phyloP scores from a whole-genome alignment of 1,140 invertebrate species.

The Coboldia fuscipes region DNA sequence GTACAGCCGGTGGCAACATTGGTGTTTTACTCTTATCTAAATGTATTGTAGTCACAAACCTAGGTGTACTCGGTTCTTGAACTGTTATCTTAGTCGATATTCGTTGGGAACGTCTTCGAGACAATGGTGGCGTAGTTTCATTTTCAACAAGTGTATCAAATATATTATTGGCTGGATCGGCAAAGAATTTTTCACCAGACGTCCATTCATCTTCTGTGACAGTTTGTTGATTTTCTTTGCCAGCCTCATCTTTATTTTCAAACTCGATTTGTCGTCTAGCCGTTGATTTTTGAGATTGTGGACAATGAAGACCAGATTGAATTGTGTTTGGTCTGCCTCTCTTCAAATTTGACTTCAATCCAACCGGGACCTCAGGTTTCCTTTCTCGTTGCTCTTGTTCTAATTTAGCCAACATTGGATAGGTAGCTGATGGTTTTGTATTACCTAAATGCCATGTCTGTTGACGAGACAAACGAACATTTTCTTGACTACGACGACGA shows the following conservation, averaged over 20 bases:
- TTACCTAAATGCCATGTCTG: conserved; percentile 13
- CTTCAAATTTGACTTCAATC: conserved; percentile 9
- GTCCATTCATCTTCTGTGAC: conserved; percentile 4
- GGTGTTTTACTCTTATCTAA: not conserved
- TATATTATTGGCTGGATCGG: not conserved
- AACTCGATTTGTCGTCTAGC: no score
- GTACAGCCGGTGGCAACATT: conserved; percentile 1
- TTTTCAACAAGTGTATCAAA: not conserved
- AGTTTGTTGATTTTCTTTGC: not conserved
- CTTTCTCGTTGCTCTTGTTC: conserved; percentile 1
- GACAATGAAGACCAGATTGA: conserved; percentile 11
- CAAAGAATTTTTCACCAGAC: conserved; percentile 5
- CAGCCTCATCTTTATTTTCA: not conserved
- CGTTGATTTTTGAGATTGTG: conserved; percentile 2
- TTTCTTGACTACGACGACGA: conserved; percentile 38
- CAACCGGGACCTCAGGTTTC: no score
- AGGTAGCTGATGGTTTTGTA: no score
- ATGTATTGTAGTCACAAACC: conserved; percentile 4
- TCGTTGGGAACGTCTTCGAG: not conserved
- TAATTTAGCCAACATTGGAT: not conserved
- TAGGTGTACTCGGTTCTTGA: conserved; percentile 4
- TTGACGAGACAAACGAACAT: conserved; percentile 10
- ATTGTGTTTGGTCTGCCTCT: conserved; percentile 13
- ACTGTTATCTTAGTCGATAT: not conserved
- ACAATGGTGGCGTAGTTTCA: no score